Evolutionary conservation across 1,140 invertebrate genomes (phyloP), one percentile per base, ranked within the genome.

Genomic region (Chrysoperla carnea): DNA sequence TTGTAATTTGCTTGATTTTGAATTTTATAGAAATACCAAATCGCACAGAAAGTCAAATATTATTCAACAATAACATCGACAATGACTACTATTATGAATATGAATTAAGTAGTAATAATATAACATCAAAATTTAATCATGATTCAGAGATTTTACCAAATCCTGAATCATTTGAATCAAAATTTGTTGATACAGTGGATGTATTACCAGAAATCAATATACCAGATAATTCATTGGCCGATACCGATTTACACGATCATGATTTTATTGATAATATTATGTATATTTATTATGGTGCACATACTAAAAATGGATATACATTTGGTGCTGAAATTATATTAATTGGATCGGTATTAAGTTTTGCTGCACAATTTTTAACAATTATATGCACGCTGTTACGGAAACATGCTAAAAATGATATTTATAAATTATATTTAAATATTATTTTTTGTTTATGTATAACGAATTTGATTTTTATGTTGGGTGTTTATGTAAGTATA

Each of bases 231-330:
- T 54, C 53, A 6, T 42, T 59, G 15, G 57, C 57, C 3, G 59
- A 61, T 51, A 48, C 52, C 1, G 66, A 68, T 48, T 50, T 68
- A 11, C 56, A 59, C 46, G 64, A 67, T 46, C 67, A 68, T 47
- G 64, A 69, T 50, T 60, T 66, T 37, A 72, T 72, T 40, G 69
- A 72, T 50, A 67, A 64, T 46, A 61, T 72, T 39, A 70, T 70
- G 67, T 72, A 70, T 45, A 66, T 72, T 14, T 70, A 72, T 50
- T 72, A 69, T 52, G 69, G 68, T 35, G 55, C 60, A 11, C 51
- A 57, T 31, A 35, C 42, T 8, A 54, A 56, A 38, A 53, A 50
- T 47, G 46, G 45, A 8, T 55, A 53, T 23, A 58, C 47, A 42
- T 56, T 60, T 36, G 58, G 60, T 17, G 49, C 57, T 42, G 55